These are phyloP conservation scores for Brachyrhaphis roseni DNA, from an alignment of 2,797 vertebrate species.

Conservation along the genomic window DNA sequence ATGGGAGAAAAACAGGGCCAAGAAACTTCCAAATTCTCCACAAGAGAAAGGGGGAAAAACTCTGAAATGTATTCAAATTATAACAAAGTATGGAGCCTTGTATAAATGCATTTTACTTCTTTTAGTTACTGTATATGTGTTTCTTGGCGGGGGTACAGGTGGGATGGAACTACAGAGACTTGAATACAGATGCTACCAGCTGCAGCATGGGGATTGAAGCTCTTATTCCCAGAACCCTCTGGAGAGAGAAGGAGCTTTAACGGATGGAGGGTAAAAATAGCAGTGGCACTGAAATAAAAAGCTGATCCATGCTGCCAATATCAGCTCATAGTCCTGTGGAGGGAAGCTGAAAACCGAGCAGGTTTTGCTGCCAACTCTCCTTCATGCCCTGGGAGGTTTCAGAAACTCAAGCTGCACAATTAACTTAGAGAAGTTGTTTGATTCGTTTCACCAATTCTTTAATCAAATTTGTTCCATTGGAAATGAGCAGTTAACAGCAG, in stretches of 20 bases:
- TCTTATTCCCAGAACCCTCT: constrained; percentile 37
- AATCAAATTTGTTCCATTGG: constrained; percentile 24
- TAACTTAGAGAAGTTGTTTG: constrained; percentile 7
- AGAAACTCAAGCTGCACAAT: constrained; percentile 13
- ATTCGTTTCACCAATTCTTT: constrained; percentile 31
- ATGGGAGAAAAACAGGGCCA: constrained; percentile 33
- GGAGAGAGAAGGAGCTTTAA: constrained; percentile 56
- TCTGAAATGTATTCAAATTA: constrained; percentile 37
- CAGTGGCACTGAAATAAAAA: constrained; percentile 50
- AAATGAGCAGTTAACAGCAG: background rate
- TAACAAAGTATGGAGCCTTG: constrained; percentile 12
- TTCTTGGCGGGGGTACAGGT: constrained; percentile 38
- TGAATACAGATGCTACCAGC: constrained; percentile 53
- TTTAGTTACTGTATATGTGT: constrained; percentile 20
- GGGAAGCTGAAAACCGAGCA: constrained; percentile 31
- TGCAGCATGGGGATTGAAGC: constrained; percentile 37
- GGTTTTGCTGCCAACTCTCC: constrained; percentile 27
- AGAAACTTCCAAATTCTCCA: constrained; percentile 8
- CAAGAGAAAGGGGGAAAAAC: background rate
- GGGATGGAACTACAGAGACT: constrained; percentile 37
- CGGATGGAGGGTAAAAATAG: constrained; percentile 60
- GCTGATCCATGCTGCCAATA: constrained; percentile 53
- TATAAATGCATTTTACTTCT: constrained; percentile 27
- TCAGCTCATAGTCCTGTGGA: constrained; percentile 34
- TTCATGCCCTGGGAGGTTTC: constrained; percentile 8